These are phyloP conservation scores for Cirrhinus molitorella DNA, from an alignment of 2,797 vertebrate species.

Conservation along the genomic window DNA sequence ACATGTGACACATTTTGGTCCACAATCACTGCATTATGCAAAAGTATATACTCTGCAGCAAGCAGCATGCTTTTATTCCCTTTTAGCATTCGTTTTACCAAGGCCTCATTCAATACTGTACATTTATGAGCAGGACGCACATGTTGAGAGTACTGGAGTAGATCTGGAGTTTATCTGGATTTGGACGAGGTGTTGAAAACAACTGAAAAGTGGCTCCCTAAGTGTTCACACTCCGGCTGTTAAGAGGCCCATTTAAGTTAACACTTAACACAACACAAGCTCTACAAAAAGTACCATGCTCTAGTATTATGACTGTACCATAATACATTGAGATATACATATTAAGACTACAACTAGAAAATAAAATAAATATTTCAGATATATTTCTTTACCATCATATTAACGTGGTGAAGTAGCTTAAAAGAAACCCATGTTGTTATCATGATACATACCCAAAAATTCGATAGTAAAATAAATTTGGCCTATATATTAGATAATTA, in stretches of 20 bases:
- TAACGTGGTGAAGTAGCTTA: not conserved
- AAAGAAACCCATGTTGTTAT: not conserved
- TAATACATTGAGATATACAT: not conserved
- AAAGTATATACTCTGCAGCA: not conserved
- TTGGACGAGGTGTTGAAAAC: conserved; percentile 54
- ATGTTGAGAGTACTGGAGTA: not conserved
- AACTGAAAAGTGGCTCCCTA: not conserved
- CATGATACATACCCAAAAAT: not conserved
- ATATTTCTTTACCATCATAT: not conserved
- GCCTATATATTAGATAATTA: not conserved
- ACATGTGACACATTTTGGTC: not conserved
- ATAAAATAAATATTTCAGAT: not conserved
- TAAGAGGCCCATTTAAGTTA: conserved; percentile 12
- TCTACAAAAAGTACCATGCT: not conserved
- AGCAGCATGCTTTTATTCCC: not conserved
- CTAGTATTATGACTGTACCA: not conserved
- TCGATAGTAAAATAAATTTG: not conserved
- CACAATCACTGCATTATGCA: not conserved
- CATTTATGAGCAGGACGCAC: not conserved
- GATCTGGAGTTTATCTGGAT: conserved; percentile 47
- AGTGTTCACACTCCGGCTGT: conserved; percentile 14
- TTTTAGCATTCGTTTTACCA: not conserved
- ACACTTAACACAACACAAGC: conserved; percentile 18
- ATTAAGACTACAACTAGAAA: not conserved
- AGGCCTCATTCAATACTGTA: not conserved